phyloP scores from a whole-genome alignment of 2,888 invertebrate genomes.

The Willowsia nigromaculata region DNA sequence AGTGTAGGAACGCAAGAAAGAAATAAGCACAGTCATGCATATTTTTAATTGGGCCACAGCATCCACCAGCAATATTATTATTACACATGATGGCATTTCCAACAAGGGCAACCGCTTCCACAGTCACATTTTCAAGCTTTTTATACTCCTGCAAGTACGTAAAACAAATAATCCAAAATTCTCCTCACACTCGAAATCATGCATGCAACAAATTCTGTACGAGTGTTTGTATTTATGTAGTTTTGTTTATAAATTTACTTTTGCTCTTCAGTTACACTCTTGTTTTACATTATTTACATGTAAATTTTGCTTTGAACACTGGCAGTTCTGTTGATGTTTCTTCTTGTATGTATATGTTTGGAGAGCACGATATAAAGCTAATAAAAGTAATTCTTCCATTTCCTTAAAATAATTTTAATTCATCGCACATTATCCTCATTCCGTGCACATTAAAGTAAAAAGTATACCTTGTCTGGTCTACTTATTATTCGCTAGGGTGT shows the following conservation, averaged over 20 bases:
- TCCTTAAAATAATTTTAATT: slow-evolving; percentile 60
- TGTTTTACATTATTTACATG: slow-evolving; percentile 58
- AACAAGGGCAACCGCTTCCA: neutral
- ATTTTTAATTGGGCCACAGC: slow-evolving; percentile 56
- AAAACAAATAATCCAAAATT: slow-evolving; percentile 38
- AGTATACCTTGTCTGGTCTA: neutral
- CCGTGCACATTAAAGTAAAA: neutral
- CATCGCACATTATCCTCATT: slow-evolving; percentile 48
- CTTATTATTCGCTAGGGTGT: neutral
- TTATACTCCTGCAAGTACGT: neutral
- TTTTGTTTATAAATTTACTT: neutral
- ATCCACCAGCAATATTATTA: neutral
- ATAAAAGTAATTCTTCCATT: neutral
- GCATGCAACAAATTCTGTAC: slow-evolving; percentile 33
- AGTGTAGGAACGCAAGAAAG: neutral
- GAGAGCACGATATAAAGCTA: neutral
- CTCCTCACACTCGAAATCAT: slow-evolving; percentile 53
- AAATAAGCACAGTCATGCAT: slow-evolving; percentile 9
- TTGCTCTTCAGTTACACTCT: neutral
- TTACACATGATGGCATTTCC: neutral
- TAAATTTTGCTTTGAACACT: slow-evolving; percentile 47
- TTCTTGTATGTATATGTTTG: neutral
- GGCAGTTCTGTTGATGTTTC: neutral
- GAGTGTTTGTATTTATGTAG: neutral
- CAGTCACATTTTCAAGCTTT: neutral